Conservation (phyloP, 2,797 vertebrate species). For the Aulostomus chinensis region DNA sequence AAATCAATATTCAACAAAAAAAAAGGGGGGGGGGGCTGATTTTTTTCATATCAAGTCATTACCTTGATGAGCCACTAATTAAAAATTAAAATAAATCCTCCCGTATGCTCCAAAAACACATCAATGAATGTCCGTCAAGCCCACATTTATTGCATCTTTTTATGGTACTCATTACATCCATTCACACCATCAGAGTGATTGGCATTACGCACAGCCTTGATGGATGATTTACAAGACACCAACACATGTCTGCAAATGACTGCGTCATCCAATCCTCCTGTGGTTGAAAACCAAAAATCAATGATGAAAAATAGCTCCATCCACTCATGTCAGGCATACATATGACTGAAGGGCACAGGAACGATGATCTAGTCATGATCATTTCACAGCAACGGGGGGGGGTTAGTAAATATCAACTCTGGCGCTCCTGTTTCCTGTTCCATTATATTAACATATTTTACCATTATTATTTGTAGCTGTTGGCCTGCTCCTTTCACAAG, state of each 20-base stretch:
- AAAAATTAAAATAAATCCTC: neutral
- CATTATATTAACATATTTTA: constrained; percentile 19
- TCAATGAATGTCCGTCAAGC: constrained; percentile 24
- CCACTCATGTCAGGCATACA: constrained; percentile 8
- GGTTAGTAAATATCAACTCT: constrained; percentile 1
- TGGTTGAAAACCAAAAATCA: constrained; percentile 43
- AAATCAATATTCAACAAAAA: no score
- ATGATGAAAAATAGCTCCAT: constrained; percentile 30
- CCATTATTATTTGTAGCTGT: constrained; percentile 3
- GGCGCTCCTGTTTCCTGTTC: constrained; percentile 7
- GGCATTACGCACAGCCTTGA: constrained; percentile 43
- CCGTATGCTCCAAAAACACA: neutral
- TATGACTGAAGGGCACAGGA: constrained; percentile 10
- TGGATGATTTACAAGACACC: constrained; percentile 33
- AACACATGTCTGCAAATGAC: constrained; percentile 29
- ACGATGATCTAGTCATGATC: constrained; percentile 6
- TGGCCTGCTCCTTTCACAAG: constrained; percentile 26
- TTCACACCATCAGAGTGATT: constrained; percentile 32
- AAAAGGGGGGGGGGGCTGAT: neutral
- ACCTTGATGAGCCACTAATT: neutral
- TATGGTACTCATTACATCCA: constrained; percentile 32
- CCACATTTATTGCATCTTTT: constrained; percentile 6
- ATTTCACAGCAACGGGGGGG: no score
- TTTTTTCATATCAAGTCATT: neutral
- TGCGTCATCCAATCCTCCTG: constrained; percentile 11